phyloP scores from a whole-genome alignment of 2,113 vertebrate species.

The Vulpes ferrilata region DNA sequence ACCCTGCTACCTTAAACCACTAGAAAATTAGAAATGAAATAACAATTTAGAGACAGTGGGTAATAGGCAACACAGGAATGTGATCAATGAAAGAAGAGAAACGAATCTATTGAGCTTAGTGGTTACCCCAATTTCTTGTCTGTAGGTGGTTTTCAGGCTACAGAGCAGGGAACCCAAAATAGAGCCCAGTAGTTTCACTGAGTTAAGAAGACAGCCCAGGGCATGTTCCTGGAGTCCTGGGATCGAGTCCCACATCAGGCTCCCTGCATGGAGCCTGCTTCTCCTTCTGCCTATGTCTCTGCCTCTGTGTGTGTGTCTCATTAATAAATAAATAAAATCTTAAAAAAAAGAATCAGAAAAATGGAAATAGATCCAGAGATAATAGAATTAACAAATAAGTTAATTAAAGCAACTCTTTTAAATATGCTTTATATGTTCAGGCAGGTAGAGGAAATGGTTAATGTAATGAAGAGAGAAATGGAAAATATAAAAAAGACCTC shows the following conservation, averaged over 20 bases:
- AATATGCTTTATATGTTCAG: not conserved
- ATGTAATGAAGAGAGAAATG: not conserved
- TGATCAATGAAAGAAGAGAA: conserved; percentile 6
- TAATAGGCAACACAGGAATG: not conserved
- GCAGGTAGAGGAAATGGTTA: not conserved
- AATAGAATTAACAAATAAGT: not conserved
- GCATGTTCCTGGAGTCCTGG: too few relatives aligned
- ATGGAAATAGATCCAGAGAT: not conserved
- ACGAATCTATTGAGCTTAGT: not conserved
- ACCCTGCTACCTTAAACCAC: not conserved
- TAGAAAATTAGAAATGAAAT: not conserved
- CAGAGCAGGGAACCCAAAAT: not conserved
- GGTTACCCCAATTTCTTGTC: not conserved
- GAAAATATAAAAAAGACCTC: not conserved
- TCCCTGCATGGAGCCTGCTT: too few relatives aligned
- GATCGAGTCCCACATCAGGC: too few relatives aligned
- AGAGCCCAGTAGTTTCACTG: not conserved
- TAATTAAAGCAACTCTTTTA: not conserved
- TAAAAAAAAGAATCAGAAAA: not conserved
- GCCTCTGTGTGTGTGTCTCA: too few relatives aligned
- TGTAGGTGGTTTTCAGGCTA: not conserved
- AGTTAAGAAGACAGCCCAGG: not conserved
- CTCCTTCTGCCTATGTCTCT: too few relatives aligned
- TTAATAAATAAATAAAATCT: too few relatives aligned
- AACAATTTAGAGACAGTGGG: not conserved